These are phyloP conservation scores for Pyxicephalus adspersus DNA, from an alignment of 2,113 vertebrate genomes.

Conservation along the genomic window DNA sequence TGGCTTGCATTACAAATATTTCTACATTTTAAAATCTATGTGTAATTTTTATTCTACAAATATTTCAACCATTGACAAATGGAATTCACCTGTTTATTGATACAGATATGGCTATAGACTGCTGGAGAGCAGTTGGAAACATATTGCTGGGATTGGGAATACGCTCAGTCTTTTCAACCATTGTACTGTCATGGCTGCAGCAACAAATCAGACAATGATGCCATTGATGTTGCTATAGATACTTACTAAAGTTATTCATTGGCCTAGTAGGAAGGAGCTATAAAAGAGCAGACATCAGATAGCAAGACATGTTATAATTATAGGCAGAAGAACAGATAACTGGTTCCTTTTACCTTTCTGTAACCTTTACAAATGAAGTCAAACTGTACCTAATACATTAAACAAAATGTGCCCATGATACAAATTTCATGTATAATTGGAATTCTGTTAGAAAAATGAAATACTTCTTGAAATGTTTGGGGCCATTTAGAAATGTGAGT, in stretches of 20 bases:
- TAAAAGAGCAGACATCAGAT: constrained; percentile 22
- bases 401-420: constrained; percentile 1
- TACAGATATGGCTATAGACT: no score
- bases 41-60: no score
- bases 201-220: constrained; percentile 24
- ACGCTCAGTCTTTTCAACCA: background rate
- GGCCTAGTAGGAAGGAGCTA: constrained; percentile 22
- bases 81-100: no score
- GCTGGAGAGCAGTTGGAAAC: no score
- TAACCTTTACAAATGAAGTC: constrained; percentile 30
- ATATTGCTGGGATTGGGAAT: background rate
- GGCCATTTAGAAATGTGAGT: no score
- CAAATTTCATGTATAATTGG: background rate
- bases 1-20: no score
- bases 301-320: constrained; percentile 41
- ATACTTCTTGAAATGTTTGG: no score
- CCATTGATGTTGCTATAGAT: constrained; percentile 27
- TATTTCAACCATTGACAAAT: no score
- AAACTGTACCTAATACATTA: background rate
- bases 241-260: constrained; percentile 21
- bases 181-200: constrained; percentile 25
- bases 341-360: constrained; percentile 1
- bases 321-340: background rate
- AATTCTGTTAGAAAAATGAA: no score
- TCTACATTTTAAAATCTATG: no score